Evolutionary conservation across 2,113 vertebrate genomes (phyloP).

Genomic region (Hemibagrus wyckioides): DNA sequence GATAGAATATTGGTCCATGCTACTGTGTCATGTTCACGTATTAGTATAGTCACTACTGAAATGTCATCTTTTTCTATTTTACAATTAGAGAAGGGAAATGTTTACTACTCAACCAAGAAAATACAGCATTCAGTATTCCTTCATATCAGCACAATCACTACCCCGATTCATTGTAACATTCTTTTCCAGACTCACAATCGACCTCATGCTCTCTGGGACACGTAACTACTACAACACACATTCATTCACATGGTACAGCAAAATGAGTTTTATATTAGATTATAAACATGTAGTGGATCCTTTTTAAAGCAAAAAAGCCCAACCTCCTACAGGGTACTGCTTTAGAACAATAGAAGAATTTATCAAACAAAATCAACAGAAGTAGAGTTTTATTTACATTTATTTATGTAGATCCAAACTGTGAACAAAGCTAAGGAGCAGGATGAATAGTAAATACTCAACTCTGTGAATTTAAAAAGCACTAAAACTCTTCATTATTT

Average conservation of each 20-base stretch:
- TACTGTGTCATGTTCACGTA: background rate
- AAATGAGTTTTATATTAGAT: background rate
- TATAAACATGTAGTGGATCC: background rate
- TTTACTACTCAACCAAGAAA: background rate
- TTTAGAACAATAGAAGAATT: background rate
- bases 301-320: background rate
- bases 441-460: background rate
- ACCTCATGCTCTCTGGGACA: background rate
- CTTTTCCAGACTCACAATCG: background rate
- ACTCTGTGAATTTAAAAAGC: background rate
- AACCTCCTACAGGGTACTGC: background rate
- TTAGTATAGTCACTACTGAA: background rate
- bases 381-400: background rate
- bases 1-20: too few relatives aligned
- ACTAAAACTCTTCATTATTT: background rate
- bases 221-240: background rate
- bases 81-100: slow-evolving; percentile 38
- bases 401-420: background rate
- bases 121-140: background rate
- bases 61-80: background rate
- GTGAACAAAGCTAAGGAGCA: background rate
- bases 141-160: background rate
- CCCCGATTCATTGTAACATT: background rate
- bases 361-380: background rate
- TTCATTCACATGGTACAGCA: background rate